Evolutionary conservation across 53 echinoderm and acorn worm genomes (phyloP).

Genomic region (Holothuria leucospilota): DNA sequence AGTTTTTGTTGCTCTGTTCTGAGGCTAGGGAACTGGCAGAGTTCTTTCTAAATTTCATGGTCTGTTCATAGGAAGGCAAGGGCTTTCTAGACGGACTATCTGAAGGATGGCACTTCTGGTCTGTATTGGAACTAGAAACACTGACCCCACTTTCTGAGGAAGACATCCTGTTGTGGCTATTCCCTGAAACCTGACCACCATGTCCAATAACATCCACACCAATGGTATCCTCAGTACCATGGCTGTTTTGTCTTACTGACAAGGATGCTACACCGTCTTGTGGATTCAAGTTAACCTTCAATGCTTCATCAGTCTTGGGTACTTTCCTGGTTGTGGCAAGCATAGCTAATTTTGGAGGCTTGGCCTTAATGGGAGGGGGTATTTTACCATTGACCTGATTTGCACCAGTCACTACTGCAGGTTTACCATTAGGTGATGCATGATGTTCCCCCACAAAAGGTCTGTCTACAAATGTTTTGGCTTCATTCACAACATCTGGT

Average conservation of each 20-base stretch:
- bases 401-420: not conserved
- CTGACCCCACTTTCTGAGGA: constrained; percentile 13
- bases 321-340: not conserved
- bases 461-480: not conserved
- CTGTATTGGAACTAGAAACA: constrained; percentile 1
- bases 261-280: constrained; percentile 33
- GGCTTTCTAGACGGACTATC: constrained; percentile 14
- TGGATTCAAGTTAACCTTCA: constrained; percentile 18
- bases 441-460: not conserved
- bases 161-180: constrained; percentile 21
- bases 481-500: constrained; percentile 35
- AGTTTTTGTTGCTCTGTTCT: not conserved
- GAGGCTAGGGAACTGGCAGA: constrained; percentile 11
- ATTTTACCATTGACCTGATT: constrained; percentile 35
- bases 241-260: not conserved
- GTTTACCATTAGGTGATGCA: not conserved
- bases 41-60: constrained; percentile 53
- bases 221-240: not conserved
- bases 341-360: constrained; percentile 51
- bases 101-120: not conserved
- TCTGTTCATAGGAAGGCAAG: constrained; percentile 62
- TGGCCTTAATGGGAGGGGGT: constrained; percentile 80
- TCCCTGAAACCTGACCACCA: constrained; percentile 35
- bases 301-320: not conserved
- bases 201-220: not conserved